Base-by-base conservation (phyloP, 2,888 invertebrate species). In the Autographa gamma region DNA sequence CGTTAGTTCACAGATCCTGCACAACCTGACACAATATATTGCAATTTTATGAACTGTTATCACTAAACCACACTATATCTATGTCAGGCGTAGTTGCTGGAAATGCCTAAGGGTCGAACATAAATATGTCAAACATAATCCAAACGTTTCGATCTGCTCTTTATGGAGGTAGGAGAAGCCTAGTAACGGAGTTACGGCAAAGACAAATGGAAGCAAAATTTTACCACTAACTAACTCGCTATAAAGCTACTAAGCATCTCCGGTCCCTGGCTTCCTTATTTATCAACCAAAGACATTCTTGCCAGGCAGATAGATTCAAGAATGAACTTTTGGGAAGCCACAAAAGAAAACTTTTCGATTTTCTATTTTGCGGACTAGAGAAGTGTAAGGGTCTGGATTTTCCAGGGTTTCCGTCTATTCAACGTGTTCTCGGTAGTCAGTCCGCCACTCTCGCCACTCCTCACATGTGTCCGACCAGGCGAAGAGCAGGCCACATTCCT, bases 401-500 rank as follows among this genome's bases (percentile, higher is more conserved):
- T 32, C 54, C 14, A 11, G 59, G 56, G 14, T 25, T 25, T 25
- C 25, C 2, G 48, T 60, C 7, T 18, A 54, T 64, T 25, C 2
- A 0, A 16, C 18, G 54, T 5, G 59, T 69, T 25, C 48, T 32
- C 25, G 19, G 16, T 0, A 7, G 0, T 41, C 38, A 6, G 0
- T 65, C 56, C 73, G 79, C 79, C 63, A 60, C 66, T 77, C 77
- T 74, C 64, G 69, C 74, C 77, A 79, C 86, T 85, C 83, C 69
- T 86, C 76, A 80, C 83, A 79, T 82, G 79, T 74, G 73, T 81
- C 82, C 66, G 58, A 64, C 71, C 81, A 74, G 66, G 74, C 79
- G 79, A 86, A 80, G 84, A 86, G 80, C 85, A 85, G 86, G 87
- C 86, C 86, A 88, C 95, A 94, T 95, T 93, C 95, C 93, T 89